Evolutionary conservation across 37 sponge, comb jelly and placozoan genomes (phyloP), one percentile per base, ranked within the genome.

Genomic region (Axinella damicornis): DNA sequence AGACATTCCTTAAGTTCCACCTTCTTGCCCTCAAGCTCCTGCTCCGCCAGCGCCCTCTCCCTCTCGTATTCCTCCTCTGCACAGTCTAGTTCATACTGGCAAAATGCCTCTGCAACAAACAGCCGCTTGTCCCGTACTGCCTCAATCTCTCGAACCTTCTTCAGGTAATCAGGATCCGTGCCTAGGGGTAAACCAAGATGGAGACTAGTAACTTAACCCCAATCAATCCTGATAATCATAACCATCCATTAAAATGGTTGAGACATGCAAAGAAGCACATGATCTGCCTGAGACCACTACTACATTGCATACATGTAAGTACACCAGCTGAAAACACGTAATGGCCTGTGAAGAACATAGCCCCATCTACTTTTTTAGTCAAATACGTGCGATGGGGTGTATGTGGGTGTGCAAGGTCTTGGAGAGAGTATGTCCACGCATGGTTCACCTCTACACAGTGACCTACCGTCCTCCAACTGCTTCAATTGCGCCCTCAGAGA

Each of bases 1-100:
- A 93, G 72, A 58, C 84, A 85, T 61, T 93, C 93, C 81, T 93
- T 93, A 33, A 93, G 73, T 67, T 93, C 93, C 33, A 59, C 41
- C 27, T 85, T 81, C 85, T 93, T 93, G 19, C 65, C 80, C 67
- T 92, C 88, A 79, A 87, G 81, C 76, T 93, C 88, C 31, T 78
- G 63, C 55, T 59, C 30, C 32, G 93, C 89, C 33, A 72, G 58
- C 24, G 78, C 64, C 74, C 69, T 84, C 61, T 93, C 93, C 57
- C 82, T 88, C 82, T 93, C 89, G 76, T 69, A 85, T n/a, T 88
- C 89, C 65, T 72, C 80, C 77, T 81, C 54, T 17, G 81, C 89
- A 28, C 70, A 65, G 5, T 75, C 65, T 1, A 84, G 38, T 83
- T 90, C 90, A 35, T 74, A 84, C 60, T 83, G 67, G 24, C 63